Evolutionary conservation across 1,140 invertebrate genomes (phyloP).

Genomic region (Coenobita brevimanus): DNA sequence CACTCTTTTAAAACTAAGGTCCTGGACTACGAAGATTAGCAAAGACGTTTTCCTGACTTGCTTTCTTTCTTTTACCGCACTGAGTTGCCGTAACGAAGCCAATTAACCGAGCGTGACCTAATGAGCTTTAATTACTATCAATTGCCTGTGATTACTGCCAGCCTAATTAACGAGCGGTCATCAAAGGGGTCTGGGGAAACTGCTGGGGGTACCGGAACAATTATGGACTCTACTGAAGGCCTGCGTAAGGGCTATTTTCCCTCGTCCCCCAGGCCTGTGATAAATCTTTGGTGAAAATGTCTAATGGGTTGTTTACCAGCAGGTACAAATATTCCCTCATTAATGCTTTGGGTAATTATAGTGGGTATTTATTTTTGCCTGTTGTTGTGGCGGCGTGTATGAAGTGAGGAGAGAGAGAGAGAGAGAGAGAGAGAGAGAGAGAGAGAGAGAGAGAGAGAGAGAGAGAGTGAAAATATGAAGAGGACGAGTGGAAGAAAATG

Average conservation of each 20-base stretch:
- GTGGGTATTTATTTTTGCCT: too few species aligned
- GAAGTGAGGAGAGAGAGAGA: background rate
- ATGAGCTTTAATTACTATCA: conserved; percentile 64
- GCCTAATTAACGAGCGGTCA: conserved; percentile 52
- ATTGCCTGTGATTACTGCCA: conserved; percentile 59
- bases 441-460: conserved; percentile 36
- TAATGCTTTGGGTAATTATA: conserved; percentile 10
- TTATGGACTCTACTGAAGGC: conserved; percentile 12
- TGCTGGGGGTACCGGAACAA: too few species aligned
- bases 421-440: conserved; percentile 32
- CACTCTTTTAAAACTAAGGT: too few species aligned
- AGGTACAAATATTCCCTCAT: conserved; percentile 29
- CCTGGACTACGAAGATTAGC: too few species aligned
- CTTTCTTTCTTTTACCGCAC: too few species aligned
- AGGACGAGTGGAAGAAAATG: background rate
- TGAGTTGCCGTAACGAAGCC: conserved; percentile 25
- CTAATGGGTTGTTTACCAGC: conserved; percentile 35
- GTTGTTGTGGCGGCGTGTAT: background rate
- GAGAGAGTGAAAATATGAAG: conserved; percentile 5
- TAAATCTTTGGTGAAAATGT: conserved; percentile 39
- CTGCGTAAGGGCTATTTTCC: background rate
- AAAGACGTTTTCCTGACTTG: too few species aligned
- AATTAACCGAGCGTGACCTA: conserved; percentile 60
- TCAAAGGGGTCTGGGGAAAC: conserved; percentile 21
- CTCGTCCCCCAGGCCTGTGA: background rate